Evolutionary conservation across 2,797 vertebrate genomes (phyloP).

Genomic region (Eospalax fontanierii): DNA sequence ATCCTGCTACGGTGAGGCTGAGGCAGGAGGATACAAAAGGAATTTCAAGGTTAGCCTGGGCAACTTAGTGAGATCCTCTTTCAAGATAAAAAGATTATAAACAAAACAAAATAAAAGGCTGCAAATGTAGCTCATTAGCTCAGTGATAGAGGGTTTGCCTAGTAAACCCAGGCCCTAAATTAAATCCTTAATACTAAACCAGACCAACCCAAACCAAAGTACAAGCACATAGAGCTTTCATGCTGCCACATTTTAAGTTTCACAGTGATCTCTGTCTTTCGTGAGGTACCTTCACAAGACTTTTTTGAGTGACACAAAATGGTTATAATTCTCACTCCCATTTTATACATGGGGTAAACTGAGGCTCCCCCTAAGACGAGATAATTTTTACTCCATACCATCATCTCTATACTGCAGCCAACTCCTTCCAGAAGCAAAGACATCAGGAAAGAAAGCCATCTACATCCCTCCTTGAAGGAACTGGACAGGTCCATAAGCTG

Average conservation of each 20-base stretch:
- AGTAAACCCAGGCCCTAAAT: not conserved
- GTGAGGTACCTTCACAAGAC: not conserved
- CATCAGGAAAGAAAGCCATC: not conserved
- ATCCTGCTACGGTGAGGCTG: not conserved
- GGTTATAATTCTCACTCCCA: not conserved
- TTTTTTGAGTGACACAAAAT: slow-evolving; percentile 22
- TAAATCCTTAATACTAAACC: not conserved
- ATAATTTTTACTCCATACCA: not conserved
- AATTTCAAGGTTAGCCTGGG: not conserved
- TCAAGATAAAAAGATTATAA: not conserved
- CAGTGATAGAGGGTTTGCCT: not conserved
- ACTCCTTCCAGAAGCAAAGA: not conserved
- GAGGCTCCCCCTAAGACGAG: not conserved
- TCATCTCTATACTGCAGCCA: not conserved
- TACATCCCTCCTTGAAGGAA: not conserved
- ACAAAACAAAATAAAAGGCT: not conserved
- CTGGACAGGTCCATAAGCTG: not conserved
- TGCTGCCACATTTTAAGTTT: not conserved
- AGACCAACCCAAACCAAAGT: not conserved
- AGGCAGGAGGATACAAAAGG: not conserved
- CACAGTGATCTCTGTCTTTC: slow-evolving; percentile 4
- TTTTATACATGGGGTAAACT: slow-evolving; percentile 9
- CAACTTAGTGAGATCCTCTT: not conserved
- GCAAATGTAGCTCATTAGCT: not conserved
- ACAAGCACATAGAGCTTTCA: not conserved